phyloP scores from a whole-genome alignment of 2,797 vertebrate species.

The Okamejei kenojei region DNA sequence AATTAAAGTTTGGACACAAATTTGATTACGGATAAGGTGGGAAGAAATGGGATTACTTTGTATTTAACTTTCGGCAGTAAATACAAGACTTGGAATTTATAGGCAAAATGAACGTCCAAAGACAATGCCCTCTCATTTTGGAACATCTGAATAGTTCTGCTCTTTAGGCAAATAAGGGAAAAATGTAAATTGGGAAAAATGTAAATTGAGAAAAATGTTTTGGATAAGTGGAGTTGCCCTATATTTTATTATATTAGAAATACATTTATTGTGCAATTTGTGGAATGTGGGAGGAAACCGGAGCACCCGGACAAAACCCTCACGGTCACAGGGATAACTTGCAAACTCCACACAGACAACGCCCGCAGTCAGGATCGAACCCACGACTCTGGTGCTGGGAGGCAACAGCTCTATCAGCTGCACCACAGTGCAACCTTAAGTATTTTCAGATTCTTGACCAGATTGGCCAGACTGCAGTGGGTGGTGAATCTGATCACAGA shows the following conservation, averaged over 20 bases:
- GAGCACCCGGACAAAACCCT: too few species aligned
- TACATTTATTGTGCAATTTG: background rate
- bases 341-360: too few species aligned
- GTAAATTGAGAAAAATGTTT: too few species aligned
- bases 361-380: too few species aligned
- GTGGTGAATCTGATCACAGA: background rate
- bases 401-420: too few species aligned
- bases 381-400: too few species aligned
- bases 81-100: background rate
- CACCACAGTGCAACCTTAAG: too few species aligned
- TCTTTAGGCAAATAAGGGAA: background rate
- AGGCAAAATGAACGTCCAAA: background rate
- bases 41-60: background rate
- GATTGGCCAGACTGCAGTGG: background rate
- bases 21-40: background rate
- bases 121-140: background rate
- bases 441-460: background rate
- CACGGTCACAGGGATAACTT: too few species aligned
- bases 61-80: background rate
- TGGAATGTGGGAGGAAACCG: too few species aligned
- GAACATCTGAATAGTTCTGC: background rate
- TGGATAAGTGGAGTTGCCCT: background rate
- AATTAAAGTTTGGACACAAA: conserved; percentile 14
- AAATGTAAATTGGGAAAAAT: background rate
- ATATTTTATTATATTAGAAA: background rate